Base-by-base conservation (phyloP, 2,113 vertebrate species). In the Ceuthmochares aereus region DNA sequence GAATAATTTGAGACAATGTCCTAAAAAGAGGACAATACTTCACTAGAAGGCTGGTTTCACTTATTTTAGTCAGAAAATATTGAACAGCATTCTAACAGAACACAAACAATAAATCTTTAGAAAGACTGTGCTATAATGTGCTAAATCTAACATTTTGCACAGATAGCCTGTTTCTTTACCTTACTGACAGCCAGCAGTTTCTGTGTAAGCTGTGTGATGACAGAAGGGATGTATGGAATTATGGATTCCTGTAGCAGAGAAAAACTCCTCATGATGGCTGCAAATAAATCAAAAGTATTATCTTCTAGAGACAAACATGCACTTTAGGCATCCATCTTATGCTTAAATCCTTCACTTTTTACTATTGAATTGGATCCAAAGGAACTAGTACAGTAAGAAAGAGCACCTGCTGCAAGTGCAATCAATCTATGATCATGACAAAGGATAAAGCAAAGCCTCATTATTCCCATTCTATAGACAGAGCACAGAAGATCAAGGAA, bases 211-310 rank as follows among this genome's bases (percentile, higher is more conserved):
- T 99, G 99, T 47, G 98, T 98, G 97, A 99, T 99, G 91, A 99
- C 98, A 84, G 99, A 99, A 79, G 99, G 99, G 94, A 99, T 98
- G 77, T 99, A 99, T 49, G 99, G 99, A 94, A 99, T 99, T 91
- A 99, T 99, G 94, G 99, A 98, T 78, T 99, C 99, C 96, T 99
- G 99, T 25, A 99, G 98, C 95, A 99, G 98, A 66, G 99, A 99
- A 97, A 99, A 99, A 96, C 99, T 99, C 95, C 99, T 98, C 99
- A 99, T 99, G 96, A 99, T 99, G 52, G 99, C 99, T 99, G 97
- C 59, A 97, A 98, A 97, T 83, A 88, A 92, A 96, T 62, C 7
- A 21, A 80, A 87, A 95, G 59, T 25, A 58, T 96, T 87, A 96
- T 6, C 52, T 89, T 89, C 63, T 81, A 32, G 36, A 93, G 60